Percentiles rank a stretch among this genome's conserved stretches.
Conservation (phyloP, 2,888 invertebrate species). For the Spatulosminthurus flaviceps region DNA sequence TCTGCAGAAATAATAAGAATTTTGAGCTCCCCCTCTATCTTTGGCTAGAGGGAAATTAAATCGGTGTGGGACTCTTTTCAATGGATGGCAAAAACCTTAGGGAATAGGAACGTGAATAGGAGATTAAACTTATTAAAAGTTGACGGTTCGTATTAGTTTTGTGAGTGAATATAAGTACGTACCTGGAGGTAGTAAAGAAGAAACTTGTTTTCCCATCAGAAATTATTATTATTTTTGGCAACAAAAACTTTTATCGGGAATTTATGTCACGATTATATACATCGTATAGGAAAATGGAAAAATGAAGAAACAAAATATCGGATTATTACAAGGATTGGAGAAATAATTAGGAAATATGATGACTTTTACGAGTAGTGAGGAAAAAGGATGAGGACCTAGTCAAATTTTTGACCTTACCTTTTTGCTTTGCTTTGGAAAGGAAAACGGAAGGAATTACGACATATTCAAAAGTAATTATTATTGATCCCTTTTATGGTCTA, state of each 20-base stretch:
- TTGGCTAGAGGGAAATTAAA: too few relatives aligned
- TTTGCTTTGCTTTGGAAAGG: not conserved
- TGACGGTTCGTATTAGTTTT: too few relatives aligned
- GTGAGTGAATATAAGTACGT: too few relatives aligned
- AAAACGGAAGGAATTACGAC: not conserved
- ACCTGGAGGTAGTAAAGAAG: too few relatives aligned
- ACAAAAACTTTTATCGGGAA: not conserved
- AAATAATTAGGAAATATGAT: constrained; percentile 13
- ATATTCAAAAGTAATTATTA: constrained; percentile 26
- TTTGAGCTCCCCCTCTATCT: too few relatives aligned
- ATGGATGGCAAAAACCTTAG: too few relatives aligned
- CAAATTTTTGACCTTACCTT: constrained; percentile 18
- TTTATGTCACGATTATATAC: not conserved
- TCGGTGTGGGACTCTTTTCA: too few relatives aligned
- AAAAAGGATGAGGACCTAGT: not conserved
- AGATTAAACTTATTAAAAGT: too few relatives aligned
- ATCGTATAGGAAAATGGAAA: not conserved
- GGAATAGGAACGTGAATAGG: too few relatives aligned
- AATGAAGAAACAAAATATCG: constrained; percentile 4
- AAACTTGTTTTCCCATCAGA: too few relatives aligned
- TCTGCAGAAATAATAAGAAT: too few relatives aligned
- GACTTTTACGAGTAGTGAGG: not conserved
- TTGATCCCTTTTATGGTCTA: not conserved
- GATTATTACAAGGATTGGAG: not conserved
- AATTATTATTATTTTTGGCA: too few relatives aligned